Base-by-base conservation (phyloP, 2,113 vertebrate genomes). In the Anser brachyrhynchus region DNA sequence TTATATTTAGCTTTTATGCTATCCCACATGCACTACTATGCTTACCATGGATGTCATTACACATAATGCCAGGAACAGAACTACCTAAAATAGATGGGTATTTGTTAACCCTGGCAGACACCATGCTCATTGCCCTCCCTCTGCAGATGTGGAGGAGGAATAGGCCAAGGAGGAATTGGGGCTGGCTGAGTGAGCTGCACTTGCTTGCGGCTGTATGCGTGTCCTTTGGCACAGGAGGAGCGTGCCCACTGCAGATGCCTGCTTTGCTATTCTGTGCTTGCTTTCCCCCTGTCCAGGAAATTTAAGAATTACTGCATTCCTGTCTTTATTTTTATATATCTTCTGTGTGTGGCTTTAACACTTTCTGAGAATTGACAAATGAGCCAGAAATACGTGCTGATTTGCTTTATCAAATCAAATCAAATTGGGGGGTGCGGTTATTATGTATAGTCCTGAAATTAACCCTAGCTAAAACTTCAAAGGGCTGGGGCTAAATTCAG, bases 1-100 rank as follows among this genome's bases (percentile, higher is more conserved):
- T 25, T 44, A 13, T 58, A 1, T 74, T 84, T 84, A 51, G 8
- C 12, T 80, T 9, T 70, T 80, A 13, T 3, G 11, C 14, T 57
- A 26, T 73, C 58, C 26, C 26, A 5, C 10, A 65, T 49, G 21
- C 18, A 62, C 41, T 10, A 4, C 41, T 10, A 4, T 11, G 16
- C 23, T 83, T 55, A 9, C 8, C 14, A 11, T 4, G 11, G 33
- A n/a, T 67, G 46, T 25, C 5, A 8, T 55, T 86, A 6, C 5
- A 23, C 0, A 0, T 61, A 37, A 44, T 29, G 15, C 28, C 6
- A 3, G n/a, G 18, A 8, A 15, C 28, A 55, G 57, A 69, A 13
- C 16, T 57, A 21, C 37, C 12, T 66, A 39, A 51, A n/a, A 2
- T 12, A 64, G 21, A 13, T 57, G 31, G 44, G 1, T 16, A 54